Percentiles rank a stretch among this genome's conserved stretches.
phyloP scores from a whole-genome alignment of 2,797 vertebrate species.

The Holocentrus rufus region DNA sequence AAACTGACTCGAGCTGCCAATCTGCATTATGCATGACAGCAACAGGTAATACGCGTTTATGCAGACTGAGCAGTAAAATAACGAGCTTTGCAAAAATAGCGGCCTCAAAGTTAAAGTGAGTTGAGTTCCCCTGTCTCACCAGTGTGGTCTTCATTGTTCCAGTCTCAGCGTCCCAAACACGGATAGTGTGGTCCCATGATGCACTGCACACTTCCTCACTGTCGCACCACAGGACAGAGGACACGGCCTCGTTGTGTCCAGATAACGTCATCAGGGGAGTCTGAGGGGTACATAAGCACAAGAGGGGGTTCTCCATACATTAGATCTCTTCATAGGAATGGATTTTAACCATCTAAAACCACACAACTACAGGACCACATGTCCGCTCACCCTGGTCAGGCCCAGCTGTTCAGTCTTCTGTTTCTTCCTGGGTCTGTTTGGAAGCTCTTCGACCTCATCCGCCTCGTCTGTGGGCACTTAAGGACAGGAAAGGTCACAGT shows the following conservation, averaged over 20 bases:
- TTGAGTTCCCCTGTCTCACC: constrained; percentile 79
- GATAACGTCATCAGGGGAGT: constrained; percentile 94
- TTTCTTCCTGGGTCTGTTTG: constrained; percentile 93
- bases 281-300: constrained; percentile 65
- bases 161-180: constrained; percentile 92
- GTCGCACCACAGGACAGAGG: constrained; percentile 93
- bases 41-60: too few relatives aligned
- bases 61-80: too few relatives aligned
- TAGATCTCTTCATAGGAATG: too few relatives aligned
- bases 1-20: neutral
- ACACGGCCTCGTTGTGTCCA: constrained; percentile 93
- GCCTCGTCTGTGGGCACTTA: constrained; percentile 93
- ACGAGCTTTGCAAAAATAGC: too few relatives aligned
- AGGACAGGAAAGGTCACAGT: neutral
- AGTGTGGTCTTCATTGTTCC: constrained; percentile 88
- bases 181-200: constrained; percentile 97
- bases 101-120: too few relatives aligned
- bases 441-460: constrained; percentile 88
- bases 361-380: neutral
- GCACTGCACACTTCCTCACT: constrained; percentile 93
- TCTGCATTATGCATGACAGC: too few relatives aligned
- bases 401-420: constrained; percentile 96
- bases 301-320: fast-evolving
- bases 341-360: neutral
- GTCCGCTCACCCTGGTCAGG: constrained; percentile 87